phyloP scores from a whole-genome alignment of 2,797 vertebrate species.

The Cossypha niveicapilla region DNA sequence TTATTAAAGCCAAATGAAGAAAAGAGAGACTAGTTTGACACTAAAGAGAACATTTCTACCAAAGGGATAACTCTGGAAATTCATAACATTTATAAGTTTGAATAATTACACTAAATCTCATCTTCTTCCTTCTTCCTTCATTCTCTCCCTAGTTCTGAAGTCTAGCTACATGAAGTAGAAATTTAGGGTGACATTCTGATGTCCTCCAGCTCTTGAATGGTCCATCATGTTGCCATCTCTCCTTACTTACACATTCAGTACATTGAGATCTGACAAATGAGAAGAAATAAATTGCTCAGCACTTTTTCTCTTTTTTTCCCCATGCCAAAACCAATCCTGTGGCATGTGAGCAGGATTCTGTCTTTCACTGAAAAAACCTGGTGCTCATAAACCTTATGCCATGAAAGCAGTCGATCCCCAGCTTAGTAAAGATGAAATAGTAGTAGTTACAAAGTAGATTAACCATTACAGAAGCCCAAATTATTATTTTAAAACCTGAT shows the following conservation, averaged over 20 bases:
- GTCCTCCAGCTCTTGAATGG: not conserved
- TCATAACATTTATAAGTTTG: not conserved
- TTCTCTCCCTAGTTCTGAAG: not conserved
- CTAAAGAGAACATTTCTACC: not conserved
- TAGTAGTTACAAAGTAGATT: not conserved
- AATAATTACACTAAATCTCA: not conserved
- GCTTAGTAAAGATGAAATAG: not conserved
- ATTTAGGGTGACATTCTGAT: not conserved
- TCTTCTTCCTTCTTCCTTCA: not conserved
- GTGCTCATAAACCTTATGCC: not conserved
- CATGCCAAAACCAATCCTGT: not conserved
- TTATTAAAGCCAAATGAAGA: not conserved
- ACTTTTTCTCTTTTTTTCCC: not conserved
- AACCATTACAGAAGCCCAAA: not conserved
- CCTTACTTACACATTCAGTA: not conserved
- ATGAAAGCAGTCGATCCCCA: not conserved
- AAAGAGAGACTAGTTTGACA: not conserved
- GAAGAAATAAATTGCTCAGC: not conserved
- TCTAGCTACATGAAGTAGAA: not conserved
- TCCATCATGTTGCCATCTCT: not conserved
- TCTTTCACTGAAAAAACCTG: not conserved
- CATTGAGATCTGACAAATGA: not conserved
- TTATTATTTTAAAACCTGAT: not conserved
- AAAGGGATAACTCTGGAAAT: not conserved
- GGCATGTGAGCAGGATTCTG: not conserved